Evolutionary conservation across 2,888 invertebrate species (phyloP), one percentile per base, ranked within the genome.

Genomic region (Nebria salina): DNA sequence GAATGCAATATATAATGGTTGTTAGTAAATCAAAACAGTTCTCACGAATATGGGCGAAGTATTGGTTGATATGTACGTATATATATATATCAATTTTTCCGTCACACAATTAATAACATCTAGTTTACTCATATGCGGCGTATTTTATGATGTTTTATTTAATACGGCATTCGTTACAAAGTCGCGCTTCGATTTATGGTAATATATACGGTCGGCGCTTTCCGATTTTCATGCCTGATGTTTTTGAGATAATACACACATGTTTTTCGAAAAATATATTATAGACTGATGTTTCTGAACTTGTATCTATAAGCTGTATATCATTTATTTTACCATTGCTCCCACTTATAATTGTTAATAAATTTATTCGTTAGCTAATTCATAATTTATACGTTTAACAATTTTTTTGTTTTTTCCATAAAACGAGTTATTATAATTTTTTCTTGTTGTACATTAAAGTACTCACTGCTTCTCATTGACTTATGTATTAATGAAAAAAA

Each of bases 21-120:
- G 25, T 34, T 72, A 9, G 20, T 72, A 34, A 25, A 72, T 34
- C 34, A 34, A 34, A 34, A 34, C 15, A 20, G 66, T 66, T 66
- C 66, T n/a, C 66, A 66, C 66, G 66, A 20, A 66, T 8, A 66
- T 13, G 25, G 25, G 66, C 3, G 13, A 15, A 4, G 15, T 15
- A 20, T 66, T 8, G 15, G 25, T 66, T 25, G 25, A 66, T 13
- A 0, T 66, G 66, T 66, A 66, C 6, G 66, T 11, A 66, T 20
- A 34, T 25, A 66, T 25, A 34, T 34, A 25, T 66, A 15, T 66
- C 15, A 25, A 66, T 66, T 66, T 66, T 66, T 66, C 66, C 9
- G 7, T n/a, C 15, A 66, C 66, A 66, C 66, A 66, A 66, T 66
- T 66, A 66, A 66, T 8, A 66, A 66, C 66, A 66, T 66, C 66